Conservation (phyloP, 2,113 vertebrate genomes). For the Ochotona princeps region DNA sequence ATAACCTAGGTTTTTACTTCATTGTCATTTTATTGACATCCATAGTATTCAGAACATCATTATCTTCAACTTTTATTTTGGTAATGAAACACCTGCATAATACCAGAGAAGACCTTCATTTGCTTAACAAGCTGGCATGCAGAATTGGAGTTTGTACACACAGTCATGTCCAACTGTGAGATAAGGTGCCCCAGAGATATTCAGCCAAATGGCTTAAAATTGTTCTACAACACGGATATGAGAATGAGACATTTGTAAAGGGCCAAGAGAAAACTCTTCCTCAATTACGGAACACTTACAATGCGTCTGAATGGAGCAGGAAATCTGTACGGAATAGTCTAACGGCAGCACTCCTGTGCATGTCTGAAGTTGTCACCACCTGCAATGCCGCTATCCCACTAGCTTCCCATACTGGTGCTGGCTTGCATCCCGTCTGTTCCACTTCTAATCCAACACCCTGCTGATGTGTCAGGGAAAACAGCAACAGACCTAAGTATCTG, state of each 20-base stretch:
- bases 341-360: neutral
- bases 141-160: neutral
- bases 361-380: no score
- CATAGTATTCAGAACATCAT: neutral
- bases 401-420: no score
- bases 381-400: no score
- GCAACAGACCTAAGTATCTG: no score
- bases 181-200: neutral
- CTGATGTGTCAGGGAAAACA: no score
- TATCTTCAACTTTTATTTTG: neutral
- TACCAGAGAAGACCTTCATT: neutral
- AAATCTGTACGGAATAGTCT: neutral
- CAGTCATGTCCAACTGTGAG: neutral
- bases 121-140: neutral
- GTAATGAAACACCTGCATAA: neutral
- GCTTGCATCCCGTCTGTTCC: no score
- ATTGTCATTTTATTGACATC: slow-evolving; percentile 5
- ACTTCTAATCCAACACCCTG: no score
- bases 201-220: neutral
- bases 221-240: slow-evolving; percentile 34
- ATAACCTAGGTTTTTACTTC: neutral
- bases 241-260: slow-evolving; percentile 7
- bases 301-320: neutral
- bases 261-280: slow-evolving; percentile 16
- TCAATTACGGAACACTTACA: slow-evolving; percentile 8